Base-by-base conservation (phyloP, 1,140 invertebrate species). In the Zophobas atratus region DNA sequence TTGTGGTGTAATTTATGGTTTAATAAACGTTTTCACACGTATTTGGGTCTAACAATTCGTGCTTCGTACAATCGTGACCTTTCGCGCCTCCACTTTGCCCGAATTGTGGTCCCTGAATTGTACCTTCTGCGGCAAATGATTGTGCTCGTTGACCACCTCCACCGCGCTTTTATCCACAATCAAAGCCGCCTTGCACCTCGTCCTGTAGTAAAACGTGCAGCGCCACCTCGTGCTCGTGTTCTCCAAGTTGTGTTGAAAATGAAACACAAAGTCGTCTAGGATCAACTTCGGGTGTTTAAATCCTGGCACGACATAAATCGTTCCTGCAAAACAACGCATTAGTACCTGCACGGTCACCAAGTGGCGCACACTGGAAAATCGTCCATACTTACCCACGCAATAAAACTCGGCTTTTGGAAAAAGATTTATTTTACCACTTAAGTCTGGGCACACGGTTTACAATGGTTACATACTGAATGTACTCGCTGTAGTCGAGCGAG, bases 141-240 rank as follows among this genome's bases (percentile, higher is more conserved):
- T 83, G 53, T 83, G 82, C 3, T 38, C 75, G 34, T 81, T 60
- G 1, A 78, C 6, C 20, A 80, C 51, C 36, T 83, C 57, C 33
- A 83, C 77, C 1, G 70, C 75, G 70, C 77, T 82, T 38, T 79
- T 79, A 46, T 77, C 77, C 39, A 77, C 76, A 32, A 74, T 76
- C n/a, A 77, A 39, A n/a, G 53, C 57, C 8, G 77, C 55, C 2
- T 76, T 80, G 6, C 79, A 80, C 49, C 34, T 57, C 32, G 55
- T 79, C 6, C 53, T 71, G 33, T 49, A 39, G 38, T 80, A 79
- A 38, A 67, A 76, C 33, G 51, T 67, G n/a, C 79, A 80, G 0
- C 76, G 77, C 79, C 79, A 80, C 72, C 79, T 70, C 1, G 79
- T 80, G 56, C 72, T 80, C 20, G 20, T 20, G 1, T 70, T 55